Percentiles rank a stretch among this genome's conserved stretches.
These are phyloP conservation scores for Notothenia coriiceps DNA, from an alignment of 2,113 vertebrate species.

Conservation along the genomic window DNA sequence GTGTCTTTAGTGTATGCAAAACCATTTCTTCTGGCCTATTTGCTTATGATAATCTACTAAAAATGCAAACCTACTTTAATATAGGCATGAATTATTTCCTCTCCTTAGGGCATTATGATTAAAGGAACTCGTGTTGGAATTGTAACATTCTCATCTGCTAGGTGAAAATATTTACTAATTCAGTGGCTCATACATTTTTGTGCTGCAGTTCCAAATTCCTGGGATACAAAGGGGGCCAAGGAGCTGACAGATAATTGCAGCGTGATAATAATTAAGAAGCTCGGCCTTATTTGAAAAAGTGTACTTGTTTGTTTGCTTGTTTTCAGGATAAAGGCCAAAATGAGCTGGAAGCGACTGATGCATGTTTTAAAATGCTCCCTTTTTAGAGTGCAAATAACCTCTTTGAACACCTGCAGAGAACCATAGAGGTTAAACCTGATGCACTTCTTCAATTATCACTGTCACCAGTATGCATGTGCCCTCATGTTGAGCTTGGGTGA, in stretches of 20 bases:
- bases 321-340: constrained; percentile 18
- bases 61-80: constrained; percentile 10
- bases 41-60: constrained; percentile 1
- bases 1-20: background rate
- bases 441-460: constrained; percentile 12
- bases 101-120: constrained; percentile 32
- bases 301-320: constrained; percentile 6
- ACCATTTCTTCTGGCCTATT: constrained; percentile 10
- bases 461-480: background rate
- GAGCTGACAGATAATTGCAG: background rate
- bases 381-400: constrained; percentile 8
- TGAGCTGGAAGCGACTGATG: background rate
- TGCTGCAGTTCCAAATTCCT: constrained; percentile 8
- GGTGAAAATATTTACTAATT: constrained; percentile 28
- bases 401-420: constrained; percentile 3
- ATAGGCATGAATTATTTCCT: constrained; percentile 24
- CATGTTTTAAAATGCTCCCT: constrained; percentile 5
- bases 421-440: background rate
- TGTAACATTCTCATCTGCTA: constrained; percentile 28
- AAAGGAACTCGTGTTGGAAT: constrained; percentile 11
- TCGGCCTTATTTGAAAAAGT: constrained; percentile 9
- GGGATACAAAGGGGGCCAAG: background rate
- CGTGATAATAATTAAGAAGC: constrained; percentile 1
- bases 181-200: background rate
- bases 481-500: constrained; percentile 6